Conservation (phyloP, 2,797 vertebrate species). For the Sebastes glaucus region DNA sequence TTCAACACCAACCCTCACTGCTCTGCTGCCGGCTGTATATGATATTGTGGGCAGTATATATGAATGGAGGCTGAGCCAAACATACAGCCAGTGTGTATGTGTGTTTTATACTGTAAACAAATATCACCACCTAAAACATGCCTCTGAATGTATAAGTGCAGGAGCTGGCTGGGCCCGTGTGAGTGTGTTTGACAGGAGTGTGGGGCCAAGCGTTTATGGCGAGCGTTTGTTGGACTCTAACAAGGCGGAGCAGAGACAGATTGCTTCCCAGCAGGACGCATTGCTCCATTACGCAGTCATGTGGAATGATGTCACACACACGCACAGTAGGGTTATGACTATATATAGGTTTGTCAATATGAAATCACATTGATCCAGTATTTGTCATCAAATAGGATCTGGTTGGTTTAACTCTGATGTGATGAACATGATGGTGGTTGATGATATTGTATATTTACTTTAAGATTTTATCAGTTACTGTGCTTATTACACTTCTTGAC, state of each 20-base stretch:
- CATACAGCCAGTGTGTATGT: neutral
- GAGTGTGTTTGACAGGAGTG: neutral
- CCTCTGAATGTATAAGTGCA: neutral
- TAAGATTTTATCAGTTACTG: neutral
- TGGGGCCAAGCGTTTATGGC: conserved; percentile 23
- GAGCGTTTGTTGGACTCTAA: conserved; percentile 49
- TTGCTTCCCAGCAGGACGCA: conserved; percentile 58
- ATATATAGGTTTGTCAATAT: neutral
- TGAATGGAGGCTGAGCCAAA: neutral
- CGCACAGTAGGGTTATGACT: neutral
- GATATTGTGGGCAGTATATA: neutral
- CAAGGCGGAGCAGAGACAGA: conserved; percentile 57
- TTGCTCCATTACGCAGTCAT: conserved; percentile 9
- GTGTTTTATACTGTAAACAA: neutral
- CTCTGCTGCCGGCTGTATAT: neutral
- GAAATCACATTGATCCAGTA: neutral
- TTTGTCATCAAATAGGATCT: neutral
- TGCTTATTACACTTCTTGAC: neutral
- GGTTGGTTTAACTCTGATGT: neutral
- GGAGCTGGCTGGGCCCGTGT: neutral
- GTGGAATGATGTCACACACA: neutral
- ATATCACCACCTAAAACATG: neutral
- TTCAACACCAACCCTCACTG: conserved; percentile 18
- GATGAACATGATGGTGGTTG: neutral
- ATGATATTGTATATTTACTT: neutral